Base-by-base conservation (phyloP, 2,888 invertebrate genomes). In the Heliconius sara region DNA sequence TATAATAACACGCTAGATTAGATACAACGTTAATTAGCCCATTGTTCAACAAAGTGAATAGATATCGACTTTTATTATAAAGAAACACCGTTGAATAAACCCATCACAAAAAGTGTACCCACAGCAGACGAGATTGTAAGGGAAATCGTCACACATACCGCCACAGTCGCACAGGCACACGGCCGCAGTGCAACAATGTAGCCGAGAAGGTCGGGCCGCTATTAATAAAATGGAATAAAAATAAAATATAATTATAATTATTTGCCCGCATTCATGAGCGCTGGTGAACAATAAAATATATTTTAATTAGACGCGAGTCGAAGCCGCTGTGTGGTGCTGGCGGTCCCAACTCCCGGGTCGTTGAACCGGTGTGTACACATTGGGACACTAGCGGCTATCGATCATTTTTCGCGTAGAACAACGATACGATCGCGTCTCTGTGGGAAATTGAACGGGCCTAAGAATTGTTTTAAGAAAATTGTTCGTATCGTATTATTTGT, bases 221-320 rank as follows among this genome's bases (percentile, higher is more conserved):
- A 90, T 90, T 90, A 90, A 90, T 90, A 91, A 89, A 88, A 89
- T 88, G 89, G 84, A 89, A 92, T 92, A 92, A 92, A 91, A 93
- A 93, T 92, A 92, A 92, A 91, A 91, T 91, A 91, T 92, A 91
- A 92, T 93, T 92, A 93, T 91, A 93, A 93, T 93, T 91, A 93
- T 94, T 94, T 92, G 91, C 93, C 93, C 94, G 93, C 93, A 93
- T 94, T 92, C 92, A 91, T 93, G 92, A 89, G 90, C 89, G 88
- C 89, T 91, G 72, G 81, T 76, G 91, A 91, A 93, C 94, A 94
- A 94, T 95, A 94, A 94, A 93, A 93, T 94, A 93, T 93, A 94
- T 91, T 93, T 93, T 94, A 95, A 95, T 95, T 95, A 93, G 92
- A 87, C 87, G 86, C 87, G 87, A 86, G 86, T 84, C 83, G 85